phyloP scores from a whole-genome alignment of 2,888 invertebrate genomes.

The Caenorhabditis wallacei region DNA sequence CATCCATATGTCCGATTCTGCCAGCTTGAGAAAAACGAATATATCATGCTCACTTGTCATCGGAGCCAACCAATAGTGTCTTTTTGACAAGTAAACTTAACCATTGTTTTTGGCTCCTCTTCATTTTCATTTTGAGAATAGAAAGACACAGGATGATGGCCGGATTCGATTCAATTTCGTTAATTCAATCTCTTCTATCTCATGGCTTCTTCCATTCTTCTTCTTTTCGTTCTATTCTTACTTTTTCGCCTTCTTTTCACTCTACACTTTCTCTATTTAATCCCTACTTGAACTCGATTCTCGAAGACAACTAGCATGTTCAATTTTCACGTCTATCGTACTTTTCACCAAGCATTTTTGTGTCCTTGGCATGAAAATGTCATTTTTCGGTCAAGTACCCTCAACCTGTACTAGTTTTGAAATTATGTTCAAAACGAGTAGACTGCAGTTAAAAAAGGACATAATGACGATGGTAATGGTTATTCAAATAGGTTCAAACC shows the following conservation, averaged over 20 bases:
- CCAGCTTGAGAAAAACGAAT: constrained; percentile 29
- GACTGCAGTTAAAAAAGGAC: constrained; percentile 1
- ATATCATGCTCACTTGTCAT: constrained; percentile 55
- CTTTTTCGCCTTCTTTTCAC: constrained; percentile 32
- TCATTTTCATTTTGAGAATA: constrained; percentile 31
- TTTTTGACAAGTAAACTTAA: constrained; percentile 30
- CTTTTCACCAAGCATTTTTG: neutral
- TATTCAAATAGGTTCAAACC: neutral
- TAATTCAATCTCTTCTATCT: constrained; percentile 58
- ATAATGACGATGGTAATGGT: constrained; percentile 40
- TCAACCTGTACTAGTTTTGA: constrained; percentile 34
- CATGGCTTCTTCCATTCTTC: constrained; percentile 25
- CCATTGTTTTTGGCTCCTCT: constrained; percentile 20
- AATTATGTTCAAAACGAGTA: neutral
- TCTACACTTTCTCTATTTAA: constrained; percentile 44
- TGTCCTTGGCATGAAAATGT: constrained; percentile 46
- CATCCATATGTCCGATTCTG: constrained; percentile 30
- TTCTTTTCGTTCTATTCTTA: constrained; percentile 27
- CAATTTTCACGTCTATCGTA: constrained; percentile 6
- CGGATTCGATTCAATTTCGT: constrained; percentile 56
- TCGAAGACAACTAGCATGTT: constrained; percentile 20
- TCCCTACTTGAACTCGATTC: constrained; percentile 57
- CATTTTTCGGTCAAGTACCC: constrained; percentile 46
- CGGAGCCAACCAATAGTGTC: constrained; percentile 15
- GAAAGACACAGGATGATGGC: constrained; percentile 4